Base-by-base conservation (phyloP, 2,888 invertebrate species). In the Litoditis marina region DNA sequence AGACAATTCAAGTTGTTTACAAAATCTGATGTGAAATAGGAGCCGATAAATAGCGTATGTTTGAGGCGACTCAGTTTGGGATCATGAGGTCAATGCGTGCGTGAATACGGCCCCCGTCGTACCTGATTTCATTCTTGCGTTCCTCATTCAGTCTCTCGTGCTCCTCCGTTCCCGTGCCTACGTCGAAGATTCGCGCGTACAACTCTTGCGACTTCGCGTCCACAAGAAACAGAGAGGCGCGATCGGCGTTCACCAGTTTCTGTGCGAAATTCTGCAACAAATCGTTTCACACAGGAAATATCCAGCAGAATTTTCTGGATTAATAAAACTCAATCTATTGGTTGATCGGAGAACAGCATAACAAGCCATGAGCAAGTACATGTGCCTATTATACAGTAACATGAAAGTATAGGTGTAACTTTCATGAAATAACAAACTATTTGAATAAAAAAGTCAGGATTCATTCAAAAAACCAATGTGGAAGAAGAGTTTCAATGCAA, bases 141-240 rank as follows among this genome's bases (percentile, higher is more conserved):
- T 75, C 75, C 8, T 64, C 58, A 49, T 76, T 72, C 47, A 78
- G 63, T 56, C 66, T 63, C 5, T 64, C 67, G 58, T 74, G 73
- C 46, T 77, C 78, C 34, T 71, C 72, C 2, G 61, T 65, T 5
- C 71, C 76, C 32, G 73, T 76, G 28, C 83, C 84, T 16, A 86
- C 84, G 71, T 92, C 91, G 81, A 91, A 92, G 7, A 91, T 90
- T 13, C 90, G 88, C 2, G 92, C 91, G 71, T 91, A 91, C 16
- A 92, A 85, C 84, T 91, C 90, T 59, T 87, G 87, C 69, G 87
- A 89, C 71, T 88, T 88, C 39, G 87, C 85, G 84, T 92, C 91
- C 0, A 92, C 88, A 1, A 92, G 86, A 82, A 92, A 92, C 25
- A 92, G 85, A 0, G 91, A 91, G 0, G 91, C 91, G 34, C 91